These are phyloP conservation scores for Syndactyla subalaris DNA, from an alignment of 2,797 vertebrate species.

Conservation along the genomic window DNA sequence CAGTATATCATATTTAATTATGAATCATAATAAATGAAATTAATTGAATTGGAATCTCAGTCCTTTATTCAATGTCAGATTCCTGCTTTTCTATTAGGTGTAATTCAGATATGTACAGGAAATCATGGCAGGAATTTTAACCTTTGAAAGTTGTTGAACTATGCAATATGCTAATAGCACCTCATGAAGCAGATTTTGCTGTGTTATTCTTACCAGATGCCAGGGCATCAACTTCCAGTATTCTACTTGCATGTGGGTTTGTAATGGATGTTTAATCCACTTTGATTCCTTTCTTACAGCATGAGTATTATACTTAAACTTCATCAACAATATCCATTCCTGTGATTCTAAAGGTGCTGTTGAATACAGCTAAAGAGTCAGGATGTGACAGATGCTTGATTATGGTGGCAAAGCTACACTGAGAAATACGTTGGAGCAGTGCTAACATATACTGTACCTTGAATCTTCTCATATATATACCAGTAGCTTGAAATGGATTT, in stretches of 20 bases:
- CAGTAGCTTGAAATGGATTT: background rate
- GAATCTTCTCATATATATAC: background rate
- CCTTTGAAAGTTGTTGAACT: background rate
- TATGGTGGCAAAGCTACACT: background rate
- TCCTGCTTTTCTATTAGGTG: background rate
- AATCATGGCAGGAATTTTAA: background rate
- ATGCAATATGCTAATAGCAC: background rate
- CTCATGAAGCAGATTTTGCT: slow-evolving; percentile 26
- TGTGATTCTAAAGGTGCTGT: slow-evolving; percentile 6
- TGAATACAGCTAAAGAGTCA: background rate
- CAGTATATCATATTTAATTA: background rate
- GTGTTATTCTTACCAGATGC: slow-evolving; percentile 10
- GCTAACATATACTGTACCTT: background rate
- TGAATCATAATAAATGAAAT: background rate
- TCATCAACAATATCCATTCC: background rate
- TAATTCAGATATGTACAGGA: background rate
- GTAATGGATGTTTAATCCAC: background rate
- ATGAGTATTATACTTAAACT: background rate
- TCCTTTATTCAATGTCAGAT: background rate
- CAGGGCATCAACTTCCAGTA: slow-evolving; percentile 7
- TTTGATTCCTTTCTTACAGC: background rate
- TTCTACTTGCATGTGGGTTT: slow-evolving; percentile 5
- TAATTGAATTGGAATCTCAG: background rate
- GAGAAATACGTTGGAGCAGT: background rate
- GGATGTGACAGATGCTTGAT: background rate